Evolutionary conservation across 2,797 vertebrate genomes (phyloP).

Genomic region (Lutjanus campechanus): DNA sequence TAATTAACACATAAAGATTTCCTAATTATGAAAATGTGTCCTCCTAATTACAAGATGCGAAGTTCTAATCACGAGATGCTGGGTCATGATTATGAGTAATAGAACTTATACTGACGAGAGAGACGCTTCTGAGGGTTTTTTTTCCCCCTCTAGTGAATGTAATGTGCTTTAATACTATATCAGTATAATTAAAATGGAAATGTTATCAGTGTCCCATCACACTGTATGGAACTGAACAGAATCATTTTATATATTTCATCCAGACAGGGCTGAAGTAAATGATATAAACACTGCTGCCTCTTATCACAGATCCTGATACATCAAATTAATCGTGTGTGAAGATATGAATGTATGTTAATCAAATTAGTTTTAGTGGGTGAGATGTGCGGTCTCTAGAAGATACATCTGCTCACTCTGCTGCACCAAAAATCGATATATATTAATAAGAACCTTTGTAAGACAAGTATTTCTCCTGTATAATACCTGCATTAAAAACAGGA

Average conservation of each 20-base stretch:
- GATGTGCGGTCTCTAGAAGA: not conserved
- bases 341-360: not conserved
- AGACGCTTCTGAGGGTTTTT: not conserved
- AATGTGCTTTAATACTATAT: not conserved
- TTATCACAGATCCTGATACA: not conserved
- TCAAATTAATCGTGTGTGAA: not conserved
- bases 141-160: not conserved
- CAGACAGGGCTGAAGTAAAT: not conserved
- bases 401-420: not conserved
- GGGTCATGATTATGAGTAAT: conserved; percentile 7
- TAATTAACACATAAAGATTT: conserved; percentile 22
- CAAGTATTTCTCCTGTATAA: not conserved
- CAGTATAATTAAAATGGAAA: conserved; percentile 2
- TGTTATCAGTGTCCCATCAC: conserved; percentile 10
- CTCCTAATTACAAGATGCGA: not conserved
- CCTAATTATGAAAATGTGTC: conserved; percentile 8
- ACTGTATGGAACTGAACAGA: not conserved
- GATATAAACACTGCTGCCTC: not conserved
- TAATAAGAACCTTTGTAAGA: not conserved
- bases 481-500: conserved; percentile 4
- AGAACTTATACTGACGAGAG: not conserved
- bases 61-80: conserved; percentile 10
- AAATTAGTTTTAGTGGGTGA: not conserved
- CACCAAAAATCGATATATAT: not conserved
- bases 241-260: not conserved